Conservation (phyloP, 1,140 invertebrate genomes). For the Aphelinus atriplicis region DNA sequence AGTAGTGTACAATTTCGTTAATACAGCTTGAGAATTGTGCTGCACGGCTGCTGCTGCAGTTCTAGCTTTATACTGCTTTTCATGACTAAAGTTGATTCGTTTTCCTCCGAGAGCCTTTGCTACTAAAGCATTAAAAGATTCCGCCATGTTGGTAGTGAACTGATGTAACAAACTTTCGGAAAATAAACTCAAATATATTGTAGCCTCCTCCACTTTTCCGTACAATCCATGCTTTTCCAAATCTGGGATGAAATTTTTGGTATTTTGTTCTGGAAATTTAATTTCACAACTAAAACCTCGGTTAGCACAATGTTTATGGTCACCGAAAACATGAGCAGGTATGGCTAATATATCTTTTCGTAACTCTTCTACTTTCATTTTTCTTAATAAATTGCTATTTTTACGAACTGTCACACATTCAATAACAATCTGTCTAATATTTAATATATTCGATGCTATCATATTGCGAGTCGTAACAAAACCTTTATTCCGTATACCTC, state of each 20-base stretch:
- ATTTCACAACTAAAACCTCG: not conserved
- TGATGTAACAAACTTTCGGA: slow-evolving; percentile 45
- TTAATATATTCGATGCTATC: not conserved
- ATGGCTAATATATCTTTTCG: not conserved
- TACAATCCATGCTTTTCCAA: not conserved
- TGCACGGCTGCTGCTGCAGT: slow-evolving; percentile 44
- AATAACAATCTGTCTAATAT: not conserved
- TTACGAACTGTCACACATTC: too few relatives aligned
- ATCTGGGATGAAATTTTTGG: not conserved
- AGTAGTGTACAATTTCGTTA: not conserved
- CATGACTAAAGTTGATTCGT: slow-evolving; percentile 47
- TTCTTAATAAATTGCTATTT: not conserved
- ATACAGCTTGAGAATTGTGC: slow-evolving; percentile 42
- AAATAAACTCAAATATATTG: not conserved
- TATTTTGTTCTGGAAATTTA: not conserved
- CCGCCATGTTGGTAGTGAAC: slow-evolving; percentile 57
- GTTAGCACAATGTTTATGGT: slow-evolving; percentile 6
- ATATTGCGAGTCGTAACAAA: not conserved
- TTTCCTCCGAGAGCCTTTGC: slow-evolving; percentile 47
- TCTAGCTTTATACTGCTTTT: slow-evolving; percentile 47
- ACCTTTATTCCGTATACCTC: not conserved
- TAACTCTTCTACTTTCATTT: not conserved
- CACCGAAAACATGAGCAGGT: slow-evolving; percentile 20
- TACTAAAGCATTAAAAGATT: slow-evolving; percentile 52
- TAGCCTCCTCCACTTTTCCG: not conserved